phyloP scores from a whole-genome alignment of 2,113 vertebrate species.

The Catharus minimus region DNA sequence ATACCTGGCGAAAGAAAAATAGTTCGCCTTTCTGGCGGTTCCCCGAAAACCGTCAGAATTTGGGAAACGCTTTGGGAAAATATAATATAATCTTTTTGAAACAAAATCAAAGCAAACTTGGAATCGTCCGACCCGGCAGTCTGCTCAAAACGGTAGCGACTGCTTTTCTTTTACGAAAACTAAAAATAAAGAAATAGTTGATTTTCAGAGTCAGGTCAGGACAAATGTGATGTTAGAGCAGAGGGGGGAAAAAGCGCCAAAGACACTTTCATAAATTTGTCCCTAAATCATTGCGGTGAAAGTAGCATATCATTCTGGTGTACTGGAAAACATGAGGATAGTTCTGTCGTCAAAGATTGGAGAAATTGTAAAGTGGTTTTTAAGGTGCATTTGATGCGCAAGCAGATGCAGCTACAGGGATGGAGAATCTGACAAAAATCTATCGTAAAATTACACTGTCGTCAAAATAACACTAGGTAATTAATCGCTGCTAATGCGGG shows the following conservation, averaged over 20 bases:
- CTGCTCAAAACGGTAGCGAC: background rate
- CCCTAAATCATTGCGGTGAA: background rate
- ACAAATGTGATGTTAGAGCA: background rate
- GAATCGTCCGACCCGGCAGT: background rate
- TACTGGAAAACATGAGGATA: fast-evolving
- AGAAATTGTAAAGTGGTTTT: background rate
- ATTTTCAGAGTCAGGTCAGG: background rate
- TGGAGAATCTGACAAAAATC: background rate
- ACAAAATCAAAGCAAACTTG: background rate
- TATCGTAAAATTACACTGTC: background rate
- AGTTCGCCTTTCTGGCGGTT: background rate
- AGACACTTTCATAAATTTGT: background rate
- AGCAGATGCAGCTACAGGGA: background rate
- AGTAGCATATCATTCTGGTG: background rate
- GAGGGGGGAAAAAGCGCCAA: fast-evolving
- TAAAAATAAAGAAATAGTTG: background rate
- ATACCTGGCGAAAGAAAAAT: background rate
- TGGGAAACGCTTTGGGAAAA: background rate
- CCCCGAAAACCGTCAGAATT: background rate
- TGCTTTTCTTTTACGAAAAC: background rate
- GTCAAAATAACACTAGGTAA: background rate
- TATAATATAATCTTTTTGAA: background rate
- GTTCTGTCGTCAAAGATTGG: background rate
- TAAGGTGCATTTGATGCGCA: background rate
- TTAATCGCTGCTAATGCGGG: background rate